These are phyloP conservation scores for Eupelmus urozonus DNA, from an alignment of 2,888 invertebrate species.

Conservation along the genomic window DNA sequence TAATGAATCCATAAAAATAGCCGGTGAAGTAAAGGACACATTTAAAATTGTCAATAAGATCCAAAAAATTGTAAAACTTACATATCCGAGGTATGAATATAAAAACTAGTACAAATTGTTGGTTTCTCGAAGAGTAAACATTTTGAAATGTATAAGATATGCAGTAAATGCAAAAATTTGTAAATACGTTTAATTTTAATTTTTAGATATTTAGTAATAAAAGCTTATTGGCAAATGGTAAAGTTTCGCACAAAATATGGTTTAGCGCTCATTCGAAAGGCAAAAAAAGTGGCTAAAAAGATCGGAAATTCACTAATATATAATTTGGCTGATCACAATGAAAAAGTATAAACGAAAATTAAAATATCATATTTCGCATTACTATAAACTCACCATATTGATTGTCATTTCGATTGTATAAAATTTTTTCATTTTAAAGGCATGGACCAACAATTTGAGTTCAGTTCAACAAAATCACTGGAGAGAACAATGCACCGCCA, in stretches of 20 bases:
- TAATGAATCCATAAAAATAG: not conserved
- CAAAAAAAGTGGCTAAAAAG: slow-evolving; percentile 74
- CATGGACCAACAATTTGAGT: slow-evolving; percentile 78
- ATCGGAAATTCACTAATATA: slow-evolving; percentile 76
- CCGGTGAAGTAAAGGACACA: slow-evolving; percentile 68
- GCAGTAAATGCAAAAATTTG: not conserved
- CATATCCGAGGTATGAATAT: slow-evolving; percentile 63
- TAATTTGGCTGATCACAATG: slow-evolving; percentile 79
- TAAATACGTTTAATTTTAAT: not conserved
- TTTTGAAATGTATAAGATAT: not conserved
- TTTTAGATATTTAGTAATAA: slow-evolving; percentile 78
- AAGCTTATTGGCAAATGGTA: slow-evolving; percentile 79
- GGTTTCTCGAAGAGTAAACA: not conserved
- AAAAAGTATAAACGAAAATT: too few species aligned
- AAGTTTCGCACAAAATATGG: slow-evolving; percentile 76
- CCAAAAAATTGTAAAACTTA: slow-evolving; percentile 66
- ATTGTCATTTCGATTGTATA: too few species aligned
- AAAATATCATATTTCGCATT: too few species aligned
- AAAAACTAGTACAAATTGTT: not conserved
- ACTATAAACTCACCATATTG: too few species aligned
- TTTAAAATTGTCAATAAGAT: slow-evolving; percentile 69
- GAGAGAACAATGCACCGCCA: slow-evolving; percentile 78
- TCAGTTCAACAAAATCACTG: slow-evolving; percentile 78
- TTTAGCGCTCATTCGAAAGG: slow-evolving; percentile 75
- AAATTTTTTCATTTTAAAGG: too few species aligned